phyloP scores from a whole-genome alignment of 53 echinoderm and acorn worm species.

The Holothuria leucospilota region DNA sequence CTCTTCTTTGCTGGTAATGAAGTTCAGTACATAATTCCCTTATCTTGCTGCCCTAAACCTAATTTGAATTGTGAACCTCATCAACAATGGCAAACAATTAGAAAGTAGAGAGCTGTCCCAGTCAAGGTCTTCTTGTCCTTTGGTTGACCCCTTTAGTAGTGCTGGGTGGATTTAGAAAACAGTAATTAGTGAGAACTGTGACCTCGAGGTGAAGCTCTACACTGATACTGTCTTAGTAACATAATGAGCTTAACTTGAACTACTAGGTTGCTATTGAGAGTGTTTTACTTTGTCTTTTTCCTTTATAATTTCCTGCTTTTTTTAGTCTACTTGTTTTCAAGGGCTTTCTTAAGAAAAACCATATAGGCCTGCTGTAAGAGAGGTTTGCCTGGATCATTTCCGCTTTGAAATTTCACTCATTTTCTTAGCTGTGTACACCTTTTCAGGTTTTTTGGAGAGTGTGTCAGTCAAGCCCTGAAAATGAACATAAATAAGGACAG shows the following conservation, averaged over 20 bases:
- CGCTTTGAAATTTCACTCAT: too few relatives aligned
- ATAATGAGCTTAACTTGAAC: not conserved
- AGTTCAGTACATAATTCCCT: too few relatives aligned
- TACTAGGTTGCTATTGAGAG: not conserved
- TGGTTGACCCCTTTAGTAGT: conserved; percentile 10
- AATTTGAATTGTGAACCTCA: too few relatives aligned
- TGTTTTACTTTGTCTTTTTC: not conserved
- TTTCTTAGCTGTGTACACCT: too few relatives aligned
- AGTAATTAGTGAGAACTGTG: conserved; percentile 1
- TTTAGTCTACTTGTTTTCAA: not conserved
- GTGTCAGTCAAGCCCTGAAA: too few relatives aligned
- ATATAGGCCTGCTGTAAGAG: too few relatives aligned
- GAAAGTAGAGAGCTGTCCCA: not conserved
- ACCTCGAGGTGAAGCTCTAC: conserved; percentile 19
- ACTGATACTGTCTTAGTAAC: not conserved
- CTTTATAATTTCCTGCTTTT: not conserved
- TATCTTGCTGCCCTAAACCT: too few relatives aligned
- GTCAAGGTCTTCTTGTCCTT: conserved; percentile 33
- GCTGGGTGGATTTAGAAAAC: conserved; percentile 3
- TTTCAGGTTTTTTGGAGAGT: too few relatives aligned
- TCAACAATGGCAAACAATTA: not conserved
- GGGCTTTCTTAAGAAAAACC: too few relatives aligned
- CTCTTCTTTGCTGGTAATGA: too few relatives aligned
- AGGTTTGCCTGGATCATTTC: too few relatives aligned
- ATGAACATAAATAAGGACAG: too few relatives aligned